phyloP scores from a whole-genome alignment of 2,797 vertebrate genomes.

The Tolypeutes matacus region DNA sequence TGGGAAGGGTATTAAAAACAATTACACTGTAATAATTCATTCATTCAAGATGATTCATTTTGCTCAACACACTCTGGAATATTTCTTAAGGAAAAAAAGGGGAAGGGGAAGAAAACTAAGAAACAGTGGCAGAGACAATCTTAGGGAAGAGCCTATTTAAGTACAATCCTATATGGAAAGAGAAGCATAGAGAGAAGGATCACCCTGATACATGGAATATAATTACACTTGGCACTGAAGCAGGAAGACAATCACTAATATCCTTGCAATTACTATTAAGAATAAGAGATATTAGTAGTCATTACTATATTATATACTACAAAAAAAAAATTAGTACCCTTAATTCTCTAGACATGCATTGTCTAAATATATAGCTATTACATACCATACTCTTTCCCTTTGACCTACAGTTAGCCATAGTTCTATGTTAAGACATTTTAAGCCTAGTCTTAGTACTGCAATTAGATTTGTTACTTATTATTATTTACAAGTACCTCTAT shows the following conservation, averaged over 20 bases:
- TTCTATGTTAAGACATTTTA: neutral
- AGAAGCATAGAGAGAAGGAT: neutral
- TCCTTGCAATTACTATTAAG: neutral
- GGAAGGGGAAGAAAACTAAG: neutral
- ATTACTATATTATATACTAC: neutral
- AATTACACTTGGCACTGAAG: neutral
- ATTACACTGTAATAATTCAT: too few species aligned
- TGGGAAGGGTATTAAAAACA: neutral
- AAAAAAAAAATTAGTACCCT: neutral
- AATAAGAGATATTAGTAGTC: neutral
- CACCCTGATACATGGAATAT: neutral
- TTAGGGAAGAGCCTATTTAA: neutral
- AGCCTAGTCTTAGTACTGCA: neutral
- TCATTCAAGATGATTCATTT: too few species aligned
- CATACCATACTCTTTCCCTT: neutral
- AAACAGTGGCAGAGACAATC: neutral
- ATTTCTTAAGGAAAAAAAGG: too few species aligned
- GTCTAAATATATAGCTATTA: too few species aligned
- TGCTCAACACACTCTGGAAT: too few species aligned
- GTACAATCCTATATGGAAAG: neutral
- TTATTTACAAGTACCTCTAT: neutral
- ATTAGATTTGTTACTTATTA: neutral
- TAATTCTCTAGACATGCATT: too few species aligned
- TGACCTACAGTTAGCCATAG: neutral
- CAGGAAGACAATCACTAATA: neutral